Percentiles rank a stretch among this genome's conserved stretches.
These are phyloP conservation scores for Chunga burmeisteri DNA, from an alignment of 2,113 vertebrate genomes.

Conservation along the genomic window DNA sequence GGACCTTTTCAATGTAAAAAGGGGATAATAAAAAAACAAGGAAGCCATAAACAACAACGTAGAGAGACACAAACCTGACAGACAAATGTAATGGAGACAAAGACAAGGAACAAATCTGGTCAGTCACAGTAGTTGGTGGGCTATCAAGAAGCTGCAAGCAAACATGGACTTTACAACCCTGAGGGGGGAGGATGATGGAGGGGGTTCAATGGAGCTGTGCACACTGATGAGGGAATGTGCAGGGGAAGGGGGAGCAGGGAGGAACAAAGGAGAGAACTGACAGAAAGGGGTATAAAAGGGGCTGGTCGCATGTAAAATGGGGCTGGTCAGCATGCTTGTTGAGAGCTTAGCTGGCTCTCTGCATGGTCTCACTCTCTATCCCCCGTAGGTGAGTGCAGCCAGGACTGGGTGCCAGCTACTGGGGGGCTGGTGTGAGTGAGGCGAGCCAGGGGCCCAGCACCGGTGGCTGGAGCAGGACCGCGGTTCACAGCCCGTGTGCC, in stretches of 20 bases:
- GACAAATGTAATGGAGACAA: neutral
- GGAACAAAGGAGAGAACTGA: neutral
- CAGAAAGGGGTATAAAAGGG: neutral
- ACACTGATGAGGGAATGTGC: neutral
- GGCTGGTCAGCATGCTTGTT: fast-evolving
- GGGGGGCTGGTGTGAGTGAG: neutral
- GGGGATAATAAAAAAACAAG: neutral
- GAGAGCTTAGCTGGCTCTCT: neutral
- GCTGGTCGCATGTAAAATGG: neutral
- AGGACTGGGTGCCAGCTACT: neutral
- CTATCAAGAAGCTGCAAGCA: neutral
- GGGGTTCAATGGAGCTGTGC: fast-evolving
- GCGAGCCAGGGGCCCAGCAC: neutral
- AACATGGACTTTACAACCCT: neutral
- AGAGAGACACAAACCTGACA: neutral
- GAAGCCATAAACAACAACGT: neutral
- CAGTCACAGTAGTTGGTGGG: neutral
- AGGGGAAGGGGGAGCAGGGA: neutral
- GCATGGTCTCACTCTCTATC: neutral
- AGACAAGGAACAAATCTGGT: neutral
- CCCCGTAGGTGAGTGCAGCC: neutral
- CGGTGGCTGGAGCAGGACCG: neutral
- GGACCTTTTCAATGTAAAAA: neutral
- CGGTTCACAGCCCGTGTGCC: neutral
- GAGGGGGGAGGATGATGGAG: neutral